Evolutionary conservation across 2,113 vertebrate genomes (phyloP), one percentile per base, ranked within the genome.

Genomic region (Percina caprodes): DNA sequence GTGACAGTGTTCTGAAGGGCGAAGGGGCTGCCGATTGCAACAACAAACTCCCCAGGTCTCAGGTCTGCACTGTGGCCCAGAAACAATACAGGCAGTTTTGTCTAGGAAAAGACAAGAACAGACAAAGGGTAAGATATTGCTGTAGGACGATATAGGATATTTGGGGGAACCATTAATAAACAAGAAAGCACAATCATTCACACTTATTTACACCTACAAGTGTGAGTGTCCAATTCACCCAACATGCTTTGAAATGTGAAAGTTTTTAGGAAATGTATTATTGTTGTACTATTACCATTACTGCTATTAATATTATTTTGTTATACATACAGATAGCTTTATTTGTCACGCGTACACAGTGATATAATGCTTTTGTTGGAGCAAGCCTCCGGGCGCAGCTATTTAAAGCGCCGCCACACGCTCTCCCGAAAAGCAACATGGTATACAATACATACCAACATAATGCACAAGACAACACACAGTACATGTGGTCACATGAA

Each of bases 1-100:
- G 97, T 99, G 78, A 99, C 97, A 0, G 97, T 98, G 93, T 99
- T 99, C 93, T 98, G 97, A 9, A 99, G 92, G 72, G 97, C 96
- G 48, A 99, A 99, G 0, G 97, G 97, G 54, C 97, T 99, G 71
- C 97, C 97, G 2, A 98, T 97, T 0, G 97, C 97, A 61, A 99
- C 97, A 61, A 98, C 98, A 39, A 98, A 98, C 91, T 98, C 97
- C 0, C 97, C 97, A 0, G 98, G 97, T 61, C 97, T 94, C 86
- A 99, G 90, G 92, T 98, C 97, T 4, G 96, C 95, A 0, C 97
- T 98, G 75, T 94, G 96, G 45, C 97, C 97, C 88, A 99, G 92
- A 39, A 94, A 83, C 83, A 99, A 80, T 0, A 97, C 91, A 0
- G 96, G 94, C 21, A 98, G 88, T 77, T 96, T 97, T 92, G 92